These are phyloP conservation scores for Drosophila ananassae DNA, from an alignment of 1,140 invertebrate species.

Conservation along the genomic window DNA sequence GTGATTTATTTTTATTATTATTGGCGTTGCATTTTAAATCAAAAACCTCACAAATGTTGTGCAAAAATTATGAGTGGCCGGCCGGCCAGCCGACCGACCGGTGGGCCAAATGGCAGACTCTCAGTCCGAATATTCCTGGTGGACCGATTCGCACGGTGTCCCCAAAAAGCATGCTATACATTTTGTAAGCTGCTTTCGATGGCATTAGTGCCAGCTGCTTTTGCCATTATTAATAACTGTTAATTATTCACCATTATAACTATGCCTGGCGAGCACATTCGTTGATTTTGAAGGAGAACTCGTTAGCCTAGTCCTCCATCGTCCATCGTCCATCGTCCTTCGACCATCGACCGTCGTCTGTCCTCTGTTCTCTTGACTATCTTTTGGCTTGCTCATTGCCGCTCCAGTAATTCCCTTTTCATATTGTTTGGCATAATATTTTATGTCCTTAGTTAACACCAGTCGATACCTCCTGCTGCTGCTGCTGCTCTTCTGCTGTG, in stretches of 20 bases:
- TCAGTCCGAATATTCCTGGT: background rate
- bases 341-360: background rate
- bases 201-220: conserved; percentile 69
- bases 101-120: background rate
- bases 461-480: conserved; percentile 22
- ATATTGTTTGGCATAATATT: conserved; percentile 73
- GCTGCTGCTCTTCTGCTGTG: background rate
- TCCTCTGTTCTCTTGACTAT: background rate
- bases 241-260: conserved; percentile 83
- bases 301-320: conserved; percentile 5
- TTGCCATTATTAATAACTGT: conserved; percentile 83
- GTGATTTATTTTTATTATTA: conserved; percentile 82
- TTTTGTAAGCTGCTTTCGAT: conserved; percentile 58
- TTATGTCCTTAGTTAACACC: conserved; percentile 76
- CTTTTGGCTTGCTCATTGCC: conserved; percentile 10
- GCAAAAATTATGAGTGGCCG: conserved; percentile 20
- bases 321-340: background rate
- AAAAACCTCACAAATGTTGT: conserved; percentile 65
- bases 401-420: conserved; percentile 68
- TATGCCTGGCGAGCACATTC: conserved; percentile 58
- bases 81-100: background rate
- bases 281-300: conserved; percentile 25
- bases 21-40: conserved; percentile 81
- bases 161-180: conserved; percentile 61
- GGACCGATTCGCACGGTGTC: background rate